Percentiles rank a stretch among this genome's conserved stretches.
phyloP scores from a whole-genome alignment of 2,113 vertebrate species.

The Odocoileus virginianus region DNA sequence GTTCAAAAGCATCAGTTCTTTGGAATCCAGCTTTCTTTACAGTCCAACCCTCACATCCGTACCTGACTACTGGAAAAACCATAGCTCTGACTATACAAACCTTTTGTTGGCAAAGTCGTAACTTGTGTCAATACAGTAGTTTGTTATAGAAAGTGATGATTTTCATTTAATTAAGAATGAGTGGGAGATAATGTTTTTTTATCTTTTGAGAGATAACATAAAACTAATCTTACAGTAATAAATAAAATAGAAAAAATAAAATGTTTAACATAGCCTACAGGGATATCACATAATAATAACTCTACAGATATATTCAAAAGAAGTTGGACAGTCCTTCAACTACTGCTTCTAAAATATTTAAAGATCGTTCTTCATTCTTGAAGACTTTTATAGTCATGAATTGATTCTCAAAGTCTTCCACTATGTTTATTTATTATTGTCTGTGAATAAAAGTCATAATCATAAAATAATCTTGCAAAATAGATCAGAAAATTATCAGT shows the following conservation, averaged over 20 bases:
- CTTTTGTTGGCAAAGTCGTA: background rate
- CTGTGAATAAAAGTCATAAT: background rate
- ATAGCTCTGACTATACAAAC: background rate
- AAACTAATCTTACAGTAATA: background rate
- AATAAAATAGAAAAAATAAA: constrained; percentile 18
- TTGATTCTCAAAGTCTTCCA: background rate
- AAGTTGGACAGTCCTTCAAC: background rate
- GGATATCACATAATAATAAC: background rate
- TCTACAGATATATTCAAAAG: background rate
- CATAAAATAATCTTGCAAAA: background rate
- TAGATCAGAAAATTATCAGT: background rate
- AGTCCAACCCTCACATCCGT: background rate
- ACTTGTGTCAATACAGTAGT: constrained; percentile 16
- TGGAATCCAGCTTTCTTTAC: background rate
- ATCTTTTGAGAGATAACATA: constrained; percentile 8
- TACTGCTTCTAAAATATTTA: background rate
- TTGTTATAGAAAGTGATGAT: constrained; percentile 23
- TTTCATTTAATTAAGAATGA: constrained; percentile 55
- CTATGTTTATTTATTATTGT: background rate
- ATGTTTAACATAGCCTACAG: background rate
- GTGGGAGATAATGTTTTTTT: background rate
- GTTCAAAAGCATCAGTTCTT: background rate
- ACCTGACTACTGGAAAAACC: background rate
- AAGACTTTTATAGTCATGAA: background rate
- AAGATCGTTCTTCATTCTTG: background rate